Base-by-base conservation (phyloP, 2,113 vertebrate genomes). In the Grammomys surdaster region DNA sequence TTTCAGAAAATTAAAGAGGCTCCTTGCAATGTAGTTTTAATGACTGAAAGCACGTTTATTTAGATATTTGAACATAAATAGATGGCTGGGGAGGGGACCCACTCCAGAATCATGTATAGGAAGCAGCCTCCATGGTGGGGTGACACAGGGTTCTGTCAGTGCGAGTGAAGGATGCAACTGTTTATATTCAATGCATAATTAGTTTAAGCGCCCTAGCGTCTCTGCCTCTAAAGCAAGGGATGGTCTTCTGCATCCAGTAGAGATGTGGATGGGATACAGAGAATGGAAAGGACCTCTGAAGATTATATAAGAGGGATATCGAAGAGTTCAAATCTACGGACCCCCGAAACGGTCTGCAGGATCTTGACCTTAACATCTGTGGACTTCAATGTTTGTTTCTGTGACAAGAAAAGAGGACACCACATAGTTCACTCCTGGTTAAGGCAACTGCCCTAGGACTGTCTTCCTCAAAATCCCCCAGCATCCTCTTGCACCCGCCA, bases 41-140 rank as follows among this genome's bases (percentile, higher is more conserved):
- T 63, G 72, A 87, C 51, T 84, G 54, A 93, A 91, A 94, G 40
- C 72, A 89, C n/a, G 31, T 63, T 26, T 84, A 77, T 82, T 93
- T 67, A 88, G 89, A 70, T 94, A 88, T 76, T 76, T 85, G 31
- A 92, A 80, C 73, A 88, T 43, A 40, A 76, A 19, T 58, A 89
- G 60, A 58, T 69, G 14, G 77, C 58, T 56, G 28, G 33, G 33
- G 48, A 88, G 80, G 46, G 36, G 3, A 86, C 33, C 48, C 10
- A n/a, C 40, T 75, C 69, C 63, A 67, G 58, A 26, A 60, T 80
- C 48, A 11, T 10, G 40, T 26, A 0, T 28, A 63, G 11, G 31
- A 58, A 48, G 26, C 8, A 70, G 31, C 13, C 33, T 77, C 46
- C 31, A 4, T 5, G 22, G 78, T 11, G 17, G n/a, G 56, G 4